Base-by-base conservation (phyloP, 2,888 invertebrate species). In the Ophion obscuratus region DNA sequence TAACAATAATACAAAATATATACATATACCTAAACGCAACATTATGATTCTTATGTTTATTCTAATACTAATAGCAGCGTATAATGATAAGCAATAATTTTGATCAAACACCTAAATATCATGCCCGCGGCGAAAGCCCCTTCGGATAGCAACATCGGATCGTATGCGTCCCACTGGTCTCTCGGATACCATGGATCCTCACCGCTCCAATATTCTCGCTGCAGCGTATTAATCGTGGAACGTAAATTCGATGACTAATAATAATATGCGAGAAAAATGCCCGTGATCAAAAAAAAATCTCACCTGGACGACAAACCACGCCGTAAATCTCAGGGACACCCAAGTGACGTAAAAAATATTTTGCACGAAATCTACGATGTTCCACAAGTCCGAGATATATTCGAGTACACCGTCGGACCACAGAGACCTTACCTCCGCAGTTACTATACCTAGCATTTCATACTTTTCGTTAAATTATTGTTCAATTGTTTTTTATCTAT, bases 281-380 rank as follows among this genome's bases (percentile, higher is more conserved):
- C 20, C n/a, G 17, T 17, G 20, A 2, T 20, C 36, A 3, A 76
- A 77, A 44, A 67, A 17, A 20, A 79, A 62, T 86, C 94, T 94
- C 95, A 99, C 99, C 96, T 98, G 98, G 36, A 97, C 97, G 80
- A 97, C 96, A 90, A 97, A 96, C 96, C 98, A 99, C 17, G 99
- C 97, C 0, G 98, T 97, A 79, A 98, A 95, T 88, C 99, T 95
- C 89, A 99, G 95, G 81, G 97, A 96, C 88, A 99, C 97, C 96
- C 99, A 99, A 64, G 98, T 97, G 31, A 99, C 97, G 93, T 99
- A 99, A 91, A 99, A 97, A 90, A 97, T 96, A 93, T 99, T 99
- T 9, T 99, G 99, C 90, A 99, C 97, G 93, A 99, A 99, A 94
- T 99, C 99, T 5, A 99, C 97, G 86, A 99, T 98, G 93, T 99